Percentiles rank a stretch among this genome's conserved stretches.
These are phyloP conservation scores for Cremastobaeus sp. DNA, from an alignment of 2,888 invertebrate species.

Conservation along the genomic window DNA sequence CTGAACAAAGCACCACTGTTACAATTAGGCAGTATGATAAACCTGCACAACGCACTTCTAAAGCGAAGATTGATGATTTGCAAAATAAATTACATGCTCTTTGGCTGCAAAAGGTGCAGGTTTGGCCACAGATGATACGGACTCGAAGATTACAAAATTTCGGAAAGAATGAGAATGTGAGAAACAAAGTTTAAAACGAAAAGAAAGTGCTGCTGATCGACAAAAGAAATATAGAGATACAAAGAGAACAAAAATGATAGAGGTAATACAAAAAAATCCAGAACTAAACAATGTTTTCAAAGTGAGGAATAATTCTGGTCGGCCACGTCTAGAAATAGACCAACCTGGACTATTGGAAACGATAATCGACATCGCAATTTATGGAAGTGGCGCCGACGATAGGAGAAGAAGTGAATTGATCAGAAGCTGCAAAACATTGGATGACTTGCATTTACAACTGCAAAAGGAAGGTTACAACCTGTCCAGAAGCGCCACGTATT, in stretches of 20 bases:
- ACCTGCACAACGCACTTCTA: slow-evolving; percentile 17
- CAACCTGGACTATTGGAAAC: slow-evolving; percentile 67
- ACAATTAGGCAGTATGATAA: slow-evolving; percentile 11
- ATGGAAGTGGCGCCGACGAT: slow-evolving; percentile 39
- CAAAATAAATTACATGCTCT: slow-evolving; percentile 10
- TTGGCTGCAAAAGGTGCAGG: slow-evolving; percentile 4
- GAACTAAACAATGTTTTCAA: slow-evolving; percentile 8
- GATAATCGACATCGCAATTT: slow-evolving; percentile 66
- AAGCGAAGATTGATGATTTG: slow-evolving; percentile 12
- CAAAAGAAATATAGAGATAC: slow-evolving; percentile 5
- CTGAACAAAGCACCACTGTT: not conserved
- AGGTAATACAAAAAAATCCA: slow-evolving; percentile 2
- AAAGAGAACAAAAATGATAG: not conserved
- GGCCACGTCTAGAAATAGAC: slow-evolving; percentile 64
- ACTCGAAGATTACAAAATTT: slow-evolving; percentile 9
- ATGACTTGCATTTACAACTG: slow-evolving; percentile 20
- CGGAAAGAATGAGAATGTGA: not conserved
- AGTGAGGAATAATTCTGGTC: slow-evolving; percentile 47
- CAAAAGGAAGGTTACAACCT: slow-evolving; percentile 58
- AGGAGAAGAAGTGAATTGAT: slow-evolving; percentile 29
- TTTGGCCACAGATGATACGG: not conserved
- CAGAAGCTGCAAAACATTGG: slow-evolving; percentile 31
- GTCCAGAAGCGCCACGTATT: slow-evolving; percentile 62
- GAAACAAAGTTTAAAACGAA: slow-evolving; percentile 11
- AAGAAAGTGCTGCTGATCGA: slow-evolving; percentile 2